Base-by-base conservation (phyloP, 2,797 vertebrate genomes). In the Sebastes iracundus region DNA sequence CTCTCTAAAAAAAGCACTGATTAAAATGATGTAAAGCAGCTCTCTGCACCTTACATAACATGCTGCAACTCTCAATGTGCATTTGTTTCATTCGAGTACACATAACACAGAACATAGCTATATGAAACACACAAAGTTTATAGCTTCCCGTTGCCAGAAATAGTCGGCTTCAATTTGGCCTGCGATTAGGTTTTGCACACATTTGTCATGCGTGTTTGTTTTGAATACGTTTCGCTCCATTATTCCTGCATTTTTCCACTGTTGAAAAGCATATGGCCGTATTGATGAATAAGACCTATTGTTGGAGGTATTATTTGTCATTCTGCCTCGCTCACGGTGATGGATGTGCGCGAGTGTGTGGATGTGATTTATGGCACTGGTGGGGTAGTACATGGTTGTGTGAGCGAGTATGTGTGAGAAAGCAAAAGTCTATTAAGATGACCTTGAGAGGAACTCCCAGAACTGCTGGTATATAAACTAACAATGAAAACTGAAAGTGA, bases 271-370 rank as follows among this genome's bases (percentile, higher is more conserved):
- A 88, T 85, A 88, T 79, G 87, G 85, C 75, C 49, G 1, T 79
- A 77, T 87, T 93, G 90, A 93, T 91, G 87, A 94, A 91, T 85
- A 87, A 84, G 82, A 77, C 78, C 86, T 82, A 87, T 87, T 83
- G 89, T 89, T 86, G 85, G 83, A 75, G 87, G 85, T 73, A 84
- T 84, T 86, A 92, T 94, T 93, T 93, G 89, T 92, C 93, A 92
- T 73, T 87, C 59, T 84, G 85, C 77, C 90, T 77, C 55, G 9
- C 86, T 78, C 65, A 3, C n/a, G 3, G 80, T 92, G 93, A 94
- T 92, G 89, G 92, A 94, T 91, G 86, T 72, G 64, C 11, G 66
- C 14, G 75, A 78, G 82, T 55, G 87, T 63, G 72, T 68, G 82
- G 73, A 56, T 56, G 78, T 92, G 92, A 93, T 93, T 93, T 87